Evolutionary conservation across 2,888 invertebrate species (phyloP).

Genomic region (Chrysodeixis includens): DNA sequence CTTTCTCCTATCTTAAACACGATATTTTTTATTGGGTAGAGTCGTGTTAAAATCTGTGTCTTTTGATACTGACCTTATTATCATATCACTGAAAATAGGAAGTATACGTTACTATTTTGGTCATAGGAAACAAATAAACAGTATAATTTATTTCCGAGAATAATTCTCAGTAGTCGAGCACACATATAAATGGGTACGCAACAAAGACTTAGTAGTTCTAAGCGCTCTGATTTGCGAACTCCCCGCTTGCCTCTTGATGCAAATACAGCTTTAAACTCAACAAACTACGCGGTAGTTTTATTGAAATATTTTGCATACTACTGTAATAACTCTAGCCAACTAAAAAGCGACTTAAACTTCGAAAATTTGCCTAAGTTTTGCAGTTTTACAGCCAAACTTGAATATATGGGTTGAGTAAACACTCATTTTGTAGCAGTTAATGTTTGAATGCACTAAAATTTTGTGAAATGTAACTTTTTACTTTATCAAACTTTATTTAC

Average conservation of each 20-base stretch:
- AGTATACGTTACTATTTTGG: no score
- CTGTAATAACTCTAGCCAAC: slow-evolving; percentile 34
- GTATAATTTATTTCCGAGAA: slow-evolving; percentile 14
- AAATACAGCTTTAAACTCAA: slow-evolving; percentile 60
- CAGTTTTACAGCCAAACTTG: slow-evolving; percentile 12
- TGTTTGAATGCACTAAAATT: background rate
- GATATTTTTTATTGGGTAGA: no score
- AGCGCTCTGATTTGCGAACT: slow-evolving; percentile 52
- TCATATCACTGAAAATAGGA: no score
- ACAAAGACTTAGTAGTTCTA: slow-evolving; percentile 53
- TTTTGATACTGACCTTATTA: no score
- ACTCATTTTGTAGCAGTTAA: slow-evolving; percentile 1
- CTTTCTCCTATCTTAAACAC: no score
- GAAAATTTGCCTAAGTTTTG: slow-evolving; percentile 15
- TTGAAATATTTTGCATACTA: slow-evolving; percentile 55
- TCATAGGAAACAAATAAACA: background rate
- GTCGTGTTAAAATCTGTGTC: no score
- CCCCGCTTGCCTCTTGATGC: slow-evolving; percentile 55
- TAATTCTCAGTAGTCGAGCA: slow-evolving; percentile 38
- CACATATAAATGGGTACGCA: slow-evolving; percentile 43
- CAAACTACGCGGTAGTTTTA: slow-evolving; percentile 45
- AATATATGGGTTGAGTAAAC: slow-evolving; percentile 10
- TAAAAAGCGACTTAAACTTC: slow-evolving; percentile 26
- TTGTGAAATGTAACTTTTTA: background rate
- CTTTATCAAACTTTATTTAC: background rate